Evolutionary conservation across 2,888 invertebrate species (phyloP).

Genomic region (Sesia bembeciformis): DNA sequence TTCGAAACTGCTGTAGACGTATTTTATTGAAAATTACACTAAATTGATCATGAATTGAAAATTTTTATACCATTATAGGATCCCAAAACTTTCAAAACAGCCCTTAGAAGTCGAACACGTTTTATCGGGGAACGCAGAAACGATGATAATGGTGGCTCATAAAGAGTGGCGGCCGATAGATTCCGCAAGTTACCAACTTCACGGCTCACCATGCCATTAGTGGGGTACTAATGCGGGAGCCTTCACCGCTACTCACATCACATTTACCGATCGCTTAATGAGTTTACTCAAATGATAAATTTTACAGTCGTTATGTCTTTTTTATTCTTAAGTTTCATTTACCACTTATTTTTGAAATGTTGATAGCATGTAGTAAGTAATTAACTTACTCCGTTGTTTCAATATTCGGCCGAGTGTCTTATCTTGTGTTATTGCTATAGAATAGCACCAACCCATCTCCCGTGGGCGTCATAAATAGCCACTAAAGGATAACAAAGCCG

Average conservation of each 20-base stretch:
- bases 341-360: no score
- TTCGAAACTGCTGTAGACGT: neutral
- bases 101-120: conserved; percentile 65
- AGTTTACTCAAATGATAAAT: neutral
- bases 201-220: conserved; percentile 55
- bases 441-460: no score
- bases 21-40: neutral
- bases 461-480: no score
- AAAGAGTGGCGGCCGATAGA: conserved; percentile 65
- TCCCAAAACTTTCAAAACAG: conserved; percentile 52
- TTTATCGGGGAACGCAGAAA: conserved; percentile 63
- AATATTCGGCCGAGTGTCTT: no score
- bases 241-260: conserved; percentile 10
- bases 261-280: neutral
- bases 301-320: neutral
- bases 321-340: no score
- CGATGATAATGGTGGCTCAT: conserved; percentile 68
- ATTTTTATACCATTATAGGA: conserved; percentile 47
- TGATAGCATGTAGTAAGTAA: no score
- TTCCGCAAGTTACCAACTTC: conserved; percentile 68
- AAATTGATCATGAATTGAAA: conserved; percentile 33
- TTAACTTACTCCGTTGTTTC: no score
- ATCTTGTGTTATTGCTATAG: no score
- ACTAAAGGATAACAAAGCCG: no score
- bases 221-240: conserved; percentile 49